Percentiles rank a stretch among this genome's conserved stretches.
These are phyloP conservation scores for Spinus olivaceus DNA, from an alignment of 2,797 vertebrate genomes.

Conservation along the genomic window DNA sequence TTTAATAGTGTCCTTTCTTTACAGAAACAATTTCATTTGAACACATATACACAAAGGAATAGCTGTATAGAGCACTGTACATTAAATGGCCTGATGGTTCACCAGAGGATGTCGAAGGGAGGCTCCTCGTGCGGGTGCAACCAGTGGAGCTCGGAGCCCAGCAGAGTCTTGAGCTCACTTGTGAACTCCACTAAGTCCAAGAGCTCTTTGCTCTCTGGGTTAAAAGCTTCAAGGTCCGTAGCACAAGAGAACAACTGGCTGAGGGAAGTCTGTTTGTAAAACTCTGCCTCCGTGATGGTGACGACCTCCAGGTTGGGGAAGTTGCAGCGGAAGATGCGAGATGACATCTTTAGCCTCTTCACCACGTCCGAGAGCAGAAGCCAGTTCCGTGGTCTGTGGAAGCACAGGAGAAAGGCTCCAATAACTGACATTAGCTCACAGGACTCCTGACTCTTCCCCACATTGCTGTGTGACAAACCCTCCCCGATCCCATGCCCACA, in stretches of 20 bases:
- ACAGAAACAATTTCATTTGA: constrained; percentile 78
- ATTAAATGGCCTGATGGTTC: constrained; percentile 65
- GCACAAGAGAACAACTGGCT: constrained; percentile 89
- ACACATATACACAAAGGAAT: constrained; percentile 83
- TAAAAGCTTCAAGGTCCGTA: constrained; percentile 86
- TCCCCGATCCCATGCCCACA: fast-evolving
- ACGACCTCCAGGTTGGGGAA: constrained; percentile 89
- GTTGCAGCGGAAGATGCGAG: constrained; percentile 85
- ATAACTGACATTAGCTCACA: background rate
- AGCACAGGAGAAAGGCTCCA: background rate
- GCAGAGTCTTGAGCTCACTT: constrained; percentile 84
- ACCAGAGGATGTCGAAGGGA: constrained; percentile 77
- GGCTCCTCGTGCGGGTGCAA: constrained; percentile 78
- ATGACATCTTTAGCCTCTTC: constrained; percentile 88
- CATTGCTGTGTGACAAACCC: fast-evolving
- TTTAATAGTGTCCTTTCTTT: constrained; percentile 85
- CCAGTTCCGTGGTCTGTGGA: constrained; percentile 88
- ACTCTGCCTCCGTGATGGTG: constrained; percentile 85
- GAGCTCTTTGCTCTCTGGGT: constrained; percentile 85
- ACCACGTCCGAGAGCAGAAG: constrained; percentile 88
- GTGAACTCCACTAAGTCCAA: constrained; percentile 92
- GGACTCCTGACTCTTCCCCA: background rate
- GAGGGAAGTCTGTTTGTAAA: constrained; percentile 88
- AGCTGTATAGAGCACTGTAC: constrained; percentile 76
- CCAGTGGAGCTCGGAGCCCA: constrained; percentile 88